phyloP scores from a whole-genome alignment of 2,888 invertebrate genomes.

The Acrobasis consociella region DNA sequence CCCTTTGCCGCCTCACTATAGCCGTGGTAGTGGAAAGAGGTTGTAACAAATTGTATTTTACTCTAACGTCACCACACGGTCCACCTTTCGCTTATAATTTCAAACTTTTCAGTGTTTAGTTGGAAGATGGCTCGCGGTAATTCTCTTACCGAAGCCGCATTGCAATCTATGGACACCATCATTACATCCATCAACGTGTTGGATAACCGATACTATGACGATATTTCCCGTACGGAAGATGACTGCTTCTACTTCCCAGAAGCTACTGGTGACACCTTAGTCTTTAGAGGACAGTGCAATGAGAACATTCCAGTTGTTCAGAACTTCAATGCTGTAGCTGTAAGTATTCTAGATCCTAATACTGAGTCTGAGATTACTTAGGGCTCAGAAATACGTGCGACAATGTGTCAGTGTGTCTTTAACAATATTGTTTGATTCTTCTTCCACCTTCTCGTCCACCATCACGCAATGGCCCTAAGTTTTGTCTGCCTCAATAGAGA shows the following conservation, averaged over 20 bases:
- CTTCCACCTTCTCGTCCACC: too few relatives aligned
- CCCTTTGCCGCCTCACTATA: too few relatives aligned
- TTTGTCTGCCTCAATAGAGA: too few relatives aligned
- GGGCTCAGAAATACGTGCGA: too few relatives aligned
- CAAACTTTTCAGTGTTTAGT: conserved; percentile 39
- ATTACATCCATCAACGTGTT: conserved; percentile 45
- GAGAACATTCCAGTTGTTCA: conserved; percentile 55
- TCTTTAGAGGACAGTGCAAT: conserved; percentile 61
- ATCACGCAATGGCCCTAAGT: too few relatives aligned
- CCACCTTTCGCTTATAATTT: neutral
- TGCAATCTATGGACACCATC: conserved; percentile 39
- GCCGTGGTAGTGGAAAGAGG: too few relatives aligned
- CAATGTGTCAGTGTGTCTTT: too few relatives aligned
- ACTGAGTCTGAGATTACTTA: too few relatives aligned
- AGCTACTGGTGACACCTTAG: conserved; percentile 43
- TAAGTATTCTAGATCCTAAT: neutral
- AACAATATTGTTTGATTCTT: too few relatives aligned
- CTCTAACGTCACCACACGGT: too few relatives aligned
- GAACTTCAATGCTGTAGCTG: neutral
- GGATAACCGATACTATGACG: conserved; percentile 44
- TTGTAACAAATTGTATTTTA: too few relatives aligned
- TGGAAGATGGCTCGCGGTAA: conserved; percentile 58
- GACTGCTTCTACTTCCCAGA: conserved; percentile 59
- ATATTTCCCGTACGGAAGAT: conserved; percentile 41
- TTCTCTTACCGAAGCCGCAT: conserved; percentile 35